phyloP scores from a whole-genome alignment of 2,113 vertebrate species.

The Cryptomyrus ogoouensis region DNA sequence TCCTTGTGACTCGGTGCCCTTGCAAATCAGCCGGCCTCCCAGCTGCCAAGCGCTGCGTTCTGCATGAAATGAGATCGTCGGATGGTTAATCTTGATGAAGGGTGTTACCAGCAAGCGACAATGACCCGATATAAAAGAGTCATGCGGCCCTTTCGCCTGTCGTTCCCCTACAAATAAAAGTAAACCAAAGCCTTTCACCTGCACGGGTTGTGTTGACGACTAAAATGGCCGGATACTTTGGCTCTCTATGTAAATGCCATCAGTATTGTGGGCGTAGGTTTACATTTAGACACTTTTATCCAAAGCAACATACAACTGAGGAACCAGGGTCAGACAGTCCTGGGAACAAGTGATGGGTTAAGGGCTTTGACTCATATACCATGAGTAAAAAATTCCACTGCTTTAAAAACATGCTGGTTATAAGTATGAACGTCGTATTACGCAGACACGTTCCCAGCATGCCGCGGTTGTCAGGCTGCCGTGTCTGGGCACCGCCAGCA shows the following conservation, averaged over 20 bases:
- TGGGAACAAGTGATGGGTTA: not conserved
- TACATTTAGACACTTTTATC: not conserved
- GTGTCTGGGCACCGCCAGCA: slow-evolving; percentile 26
- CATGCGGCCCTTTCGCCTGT: not conserved
- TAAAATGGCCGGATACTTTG: not conserved
- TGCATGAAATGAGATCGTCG: slow-evolving; percentile 34
- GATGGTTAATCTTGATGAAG: slow-evolving; percentile 22
- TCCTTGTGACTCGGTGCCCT: slow-evolving; percentile 30
- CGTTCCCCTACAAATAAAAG: not conserved
- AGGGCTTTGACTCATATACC: not conserved
- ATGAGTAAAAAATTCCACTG: not conserved
- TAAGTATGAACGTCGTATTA: not conserved
- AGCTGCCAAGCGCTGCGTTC: slow-evolving; percentile 27
- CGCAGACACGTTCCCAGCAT: not conserved
- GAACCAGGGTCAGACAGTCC: not conserved
- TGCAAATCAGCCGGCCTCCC: slow-evolving; percentile 20
- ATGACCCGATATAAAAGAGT: not conserved
- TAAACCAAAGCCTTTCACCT: not conserved
- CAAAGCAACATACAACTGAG: not conserved
- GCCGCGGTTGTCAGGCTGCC: not conserved
- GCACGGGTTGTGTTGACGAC: not conserved
- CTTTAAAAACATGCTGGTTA: too few species aligned
- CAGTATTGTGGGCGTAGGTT: not conserved
- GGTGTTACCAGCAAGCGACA: slow-evolving; percentile 3
- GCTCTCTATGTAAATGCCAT: not conserved